A percentile compares a stretch with the other conserved stretches of the same genome.
phyloP scores from a whole-genome alignment of 2,797 vertebrate species.

The Ceryle rudis region DNA sequence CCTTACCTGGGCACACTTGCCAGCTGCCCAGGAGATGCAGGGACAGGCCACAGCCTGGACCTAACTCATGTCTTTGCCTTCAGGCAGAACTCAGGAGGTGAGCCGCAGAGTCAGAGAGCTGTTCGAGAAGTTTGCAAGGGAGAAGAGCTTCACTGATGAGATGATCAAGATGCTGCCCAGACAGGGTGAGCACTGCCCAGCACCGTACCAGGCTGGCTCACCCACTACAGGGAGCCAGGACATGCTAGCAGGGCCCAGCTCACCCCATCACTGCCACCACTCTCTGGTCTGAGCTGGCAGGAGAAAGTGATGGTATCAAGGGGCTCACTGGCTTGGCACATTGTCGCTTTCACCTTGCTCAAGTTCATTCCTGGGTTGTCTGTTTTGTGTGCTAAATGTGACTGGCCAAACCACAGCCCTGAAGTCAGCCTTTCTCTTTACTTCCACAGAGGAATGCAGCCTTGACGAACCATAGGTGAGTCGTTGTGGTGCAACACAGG shows the following conservation, averaged over 20 bases:
- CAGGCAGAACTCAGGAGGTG: not conserved
- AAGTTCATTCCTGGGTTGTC: not conserved
- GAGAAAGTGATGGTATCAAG: not conserved
- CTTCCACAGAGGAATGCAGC: constrained; percentile 46
- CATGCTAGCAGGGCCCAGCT: not conserved
- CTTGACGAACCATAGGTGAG: not conserved
- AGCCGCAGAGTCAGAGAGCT: not conserved
- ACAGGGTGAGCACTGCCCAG: constrained; percentile 33
- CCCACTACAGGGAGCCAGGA: not conserved
- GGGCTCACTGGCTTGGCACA: not conserved
- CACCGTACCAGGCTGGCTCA: rapidly evolving
- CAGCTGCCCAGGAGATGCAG: not conserved
- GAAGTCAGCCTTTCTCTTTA: not conserved
- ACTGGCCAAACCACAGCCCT: not conserved
- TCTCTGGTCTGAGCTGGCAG: not conserved
- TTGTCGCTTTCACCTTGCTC: not conserved
- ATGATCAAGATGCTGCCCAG: not conserved
- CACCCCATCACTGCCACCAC: not conserved
- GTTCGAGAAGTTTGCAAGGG: not conserved
- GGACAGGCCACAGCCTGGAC: not conserved
- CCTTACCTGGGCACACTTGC: rapidly evolving
- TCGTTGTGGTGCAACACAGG: rapidly evolving
- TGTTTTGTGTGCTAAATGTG: not conserved
- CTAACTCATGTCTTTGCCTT: not conserved
- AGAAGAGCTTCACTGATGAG: not conserved